A percentile compares a stretch with the other conserved stretches of the same genome.
Conservation (phyloP, 1,140 invertebrate species). For the Periplaneta americana region DNA sequence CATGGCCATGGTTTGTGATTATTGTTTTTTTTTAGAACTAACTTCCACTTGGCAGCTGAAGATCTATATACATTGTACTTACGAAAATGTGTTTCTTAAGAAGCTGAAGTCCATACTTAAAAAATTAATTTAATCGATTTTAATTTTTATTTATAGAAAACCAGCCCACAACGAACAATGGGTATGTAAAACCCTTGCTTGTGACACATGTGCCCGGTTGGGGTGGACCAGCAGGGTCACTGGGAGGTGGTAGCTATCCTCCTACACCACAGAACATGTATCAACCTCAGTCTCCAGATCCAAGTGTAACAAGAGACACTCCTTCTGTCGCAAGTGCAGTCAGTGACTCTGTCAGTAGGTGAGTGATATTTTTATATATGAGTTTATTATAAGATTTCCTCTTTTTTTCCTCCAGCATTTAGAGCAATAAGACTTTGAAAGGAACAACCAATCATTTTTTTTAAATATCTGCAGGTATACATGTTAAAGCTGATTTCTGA, state of each 20-base stretch:
- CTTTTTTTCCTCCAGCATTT: no score
- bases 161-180: slow-evolving; percentile 64
- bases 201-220: slow-evolving; percentile 78
- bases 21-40: no score
- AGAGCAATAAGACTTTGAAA: no score
- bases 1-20: no score
- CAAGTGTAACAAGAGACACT: slow-evolving; percentile 52
- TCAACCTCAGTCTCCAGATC: slow-evolving; percentile 60
- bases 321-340: slow-evolving; percentile 53
- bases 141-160: slow-evolving; percentile 45
- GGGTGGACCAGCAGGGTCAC: slow-evolving; percentile 34
- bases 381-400: no score
- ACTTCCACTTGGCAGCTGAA: no score
- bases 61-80: no score
- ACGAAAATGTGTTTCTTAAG: no score
- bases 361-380: slow-evolving; percentile 23
- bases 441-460: no score
- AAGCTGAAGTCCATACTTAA: no score
- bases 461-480: no score
- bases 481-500: no score
- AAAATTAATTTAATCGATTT: not conserved
- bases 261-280: slow-evolving; percentile 53
- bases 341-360: slow-evolving; percentile 30
- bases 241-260: slow-evolving; percentile 48
- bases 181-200: slow-evolving; percentile 81